Evolutionary conservation across 2,797 vertebrate genomes (phyloP).

Genomic region (Sus cebifrons): DNA sequence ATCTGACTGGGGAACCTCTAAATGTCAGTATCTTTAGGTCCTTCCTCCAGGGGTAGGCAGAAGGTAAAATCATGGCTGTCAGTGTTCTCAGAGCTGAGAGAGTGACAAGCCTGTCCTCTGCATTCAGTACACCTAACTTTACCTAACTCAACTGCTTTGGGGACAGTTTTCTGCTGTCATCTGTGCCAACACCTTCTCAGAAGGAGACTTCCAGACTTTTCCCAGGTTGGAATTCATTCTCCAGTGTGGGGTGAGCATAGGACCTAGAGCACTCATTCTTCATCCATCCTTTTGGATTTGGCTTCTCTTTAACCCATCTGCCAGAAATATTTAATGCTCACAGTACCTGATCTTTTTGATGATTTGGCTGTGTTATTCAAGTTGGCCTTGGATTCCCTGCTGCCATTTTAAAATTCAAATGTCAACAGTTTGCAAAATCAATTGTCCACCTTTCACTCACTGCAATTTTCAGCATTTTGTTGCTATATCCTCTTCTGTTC

Average conservation of each 20-base stretch:
- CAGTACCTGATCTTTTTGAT: neutral
- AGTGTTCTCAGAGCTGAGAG: neutral
- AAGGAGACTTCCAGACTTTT: conserved; percentile 8
- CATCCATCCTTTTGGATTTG: neutral
- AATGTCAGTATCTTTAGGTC: neutral
- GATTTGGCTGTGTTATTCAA: neutral
- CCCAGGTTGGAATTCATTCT: neutral
- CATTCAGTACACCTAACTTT: neutral
- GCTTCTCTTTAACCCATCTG: neutral
- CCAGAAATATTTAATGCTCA: neutral
- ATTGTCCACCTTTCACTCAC: neutral
- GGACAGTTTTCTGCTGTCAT: neutral
- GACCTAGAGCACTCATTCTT: neutral
- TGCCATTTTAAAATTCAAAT: conserved; percentile 31
- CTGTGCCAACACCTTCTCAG: neutral
- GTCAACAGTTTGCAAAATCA: conserved; percentile 19
- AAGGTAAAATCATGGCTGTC: neutral
- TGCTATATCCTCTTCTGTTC: neutral
- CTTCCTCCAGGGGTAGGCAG: neutral
- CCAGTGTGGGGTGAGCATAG: neutral
- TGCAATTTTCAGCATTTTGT: neutral
- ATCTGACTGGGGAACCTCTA: neutral
- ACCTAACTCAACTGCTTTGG: neutral
- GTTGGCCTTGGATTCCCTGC: neutral
- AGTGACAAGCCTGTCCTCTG: neutral